Evolutionary conservation across 2,797 vertebrate genomes (phyloP), one percentile per base, ranked within the genome.

Genomic region (Forpus xanthops): DNA sequence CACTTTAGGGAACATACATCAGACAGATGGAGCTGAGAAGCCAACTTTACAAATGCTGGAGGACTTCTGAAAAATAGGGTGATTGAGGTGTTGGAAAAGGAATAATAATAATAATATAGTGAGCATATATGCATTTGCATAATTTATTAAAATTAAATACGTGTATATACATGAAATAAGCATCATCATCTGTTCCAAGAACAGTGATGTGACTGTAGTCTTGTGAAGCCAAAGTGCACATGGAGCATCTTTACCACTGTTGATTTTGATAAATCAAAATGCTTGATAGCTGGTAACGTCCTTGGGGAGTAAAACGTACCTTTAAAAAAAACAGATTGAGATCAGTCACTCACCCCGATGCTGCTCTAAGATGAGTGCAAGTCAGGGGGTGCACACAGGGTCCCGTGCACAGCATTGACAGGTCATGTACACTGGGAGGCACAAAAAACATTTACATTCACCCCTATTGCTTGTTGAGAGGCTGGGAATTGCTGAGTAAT

Each of bases 141-240:
- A 37, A 61, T 58, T 47, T 39, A 71, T 58, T 66, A n/a, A 3
- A 65, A 85, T 62, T 8, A 67, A 47, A 44, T 30, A 45, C 16
- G n/a, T n/a, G 1, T 23, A 2, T n/a, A 62, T 42, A 25, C 42
- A 47, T 39, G 64, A 53, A 76, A 85, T 12, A 5, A 4, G 6
- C 74, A 27, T 96, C 30, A 52, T 64, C 3, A 50, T 62, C 75
- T 83, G 17, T 84, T 92, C 25, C 66, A 75, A 72, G 74, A 85
- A 30, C 56, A 87, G 35, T 58, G 76, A 79, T n/a, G 21, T 44
- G 35, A 72, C 45, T 71, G 27, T 35, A 66, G 66, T 30, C 20
- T 85, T 53, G 30, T 25, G 61, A 95, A 86, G 66, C 61, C 42
- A 53, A 94, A 91, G 31, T 49, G 37, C 39, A 27, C 28, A 17